Evolutionary conservation across 2,113 vertebrate genomes (phyloP).

Genomic region (Struthio camelus): DNA sequence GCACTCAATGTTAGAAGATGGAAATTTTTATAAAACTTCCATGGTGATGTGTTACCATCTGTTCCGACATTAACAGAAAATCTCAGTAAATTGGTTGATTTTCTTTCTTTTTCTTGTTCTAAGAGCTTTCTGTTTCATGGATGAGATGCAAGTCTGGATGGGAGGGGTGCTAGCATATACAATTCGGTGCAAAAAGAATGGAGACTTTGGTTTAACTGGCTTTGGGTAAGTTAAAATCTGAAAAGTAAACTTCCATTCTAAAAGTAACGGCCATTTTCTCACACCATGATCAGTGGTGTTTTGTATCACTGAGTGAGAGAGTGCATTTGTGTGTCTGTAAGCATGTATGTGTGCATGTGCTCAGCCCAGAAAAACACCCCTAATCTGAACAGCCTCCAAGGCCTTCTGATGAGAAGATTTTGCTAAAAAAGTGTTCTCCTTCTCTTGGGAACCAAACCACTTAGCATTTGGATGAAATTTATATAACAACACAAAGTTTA

Average conservation of each 20-base stretch:
- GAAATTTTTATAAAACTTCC: conserved; percentile 72
- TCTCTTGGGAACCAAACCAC: conserved; percentile 43
- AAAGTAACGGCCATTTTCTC: background rate
- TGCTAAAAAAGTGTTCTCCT: conserved; percentile 1
- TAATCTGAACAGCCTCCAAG: background rate
- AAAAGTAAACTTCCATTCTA: background rate
- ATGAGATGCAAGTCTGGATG: background rate
- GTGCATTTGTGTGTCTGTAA: background rate
- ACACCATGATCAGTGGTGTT: background rate
- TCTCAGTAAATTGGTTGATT: conserved; percentile 11
- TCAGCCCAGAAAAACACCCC: background rate
- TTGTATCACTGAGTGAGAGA: background rate
- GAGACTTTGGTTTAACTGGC: background rate
- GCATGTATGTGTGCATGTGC: background rate
- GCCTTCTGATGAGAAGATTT: background rate
- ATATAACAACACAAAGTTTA: background rate
- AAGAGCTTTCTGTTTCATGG: conserved; percentile 47
- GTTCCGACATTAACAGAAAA: conserved; percentile 58
- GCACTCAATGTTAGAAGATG: conserved; percentile 66
- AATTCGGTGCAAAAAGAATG: background rate
- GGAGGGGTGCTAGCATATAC: background rate
- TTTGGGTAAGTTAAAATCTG: background rate
- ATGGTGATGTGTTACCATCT: conserved; percentile 67
- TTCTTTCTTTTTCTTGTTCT: conserved; percentile 6
- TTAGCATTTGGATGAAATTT: conserved; percentile 9